A percentile compares a stretch with the other conserved stretches of the same genome.
phyloP scores from a whole-genome alignment of 35 echinoderm and acorn worm genomes.

The Ptychodera flava region DNA sequence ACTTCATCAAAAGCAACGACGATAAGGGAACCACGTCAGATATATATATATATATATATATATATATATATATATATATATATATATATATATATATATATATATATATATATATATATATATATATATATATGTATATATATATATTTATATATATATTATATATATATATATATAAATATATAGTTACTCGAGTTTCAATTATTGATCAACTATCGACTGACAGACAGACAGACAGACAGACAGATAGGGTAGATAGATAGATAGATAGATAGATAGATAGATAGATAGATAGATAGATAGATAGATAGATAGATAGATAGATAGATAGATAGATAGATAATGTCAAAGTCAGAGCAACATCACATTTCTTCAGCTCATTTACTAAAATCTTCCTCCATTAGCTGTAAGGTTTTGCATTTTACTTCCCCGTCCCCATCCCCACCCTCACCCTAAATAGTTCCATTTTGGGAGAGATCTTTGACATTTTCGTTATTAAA shows the following conservation, averaged over 20 bases:
- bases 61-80: background rate
- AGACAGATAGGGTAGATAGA: background rate
- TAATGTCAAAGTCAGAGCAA: background rate
- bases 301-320: background rate
- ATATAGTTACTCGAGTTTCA: too few relatives aligned
- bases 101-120: background rate
- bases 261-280: background rate
- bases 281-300: background rate
- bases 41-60: background rate
- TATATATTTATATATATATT: background rate
- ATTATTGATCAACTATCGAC: too few relatives aligned
- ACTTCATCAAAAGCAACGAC: too few relatives aligned
- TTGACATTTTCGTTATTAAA: too few relatives aligned
- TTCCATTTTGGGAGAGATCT: too few relatives aligned
- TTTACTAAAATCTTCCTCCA: too few relatives aligned
- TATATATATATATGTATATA: background rate
- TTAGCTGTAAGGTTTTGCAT: too few relatives aligned
- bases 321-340: background rate
- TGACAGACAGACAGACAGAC: background rate
- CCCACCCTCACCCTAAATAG: too few relatives aligned
- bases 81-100: background rate
- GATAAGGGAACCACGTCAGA: too few relatives aligned
- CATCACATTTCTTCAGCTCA: too few relatives aligned
- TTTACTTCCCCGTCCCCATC: too few relatives aligned
- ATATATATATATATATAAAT: background rate